Evolutionary conservation across 2,113 vertebrate genomes (phyloP), one percentile per base, ranked within the genome.

Genomic region (Amphiprion percula): DNA sequence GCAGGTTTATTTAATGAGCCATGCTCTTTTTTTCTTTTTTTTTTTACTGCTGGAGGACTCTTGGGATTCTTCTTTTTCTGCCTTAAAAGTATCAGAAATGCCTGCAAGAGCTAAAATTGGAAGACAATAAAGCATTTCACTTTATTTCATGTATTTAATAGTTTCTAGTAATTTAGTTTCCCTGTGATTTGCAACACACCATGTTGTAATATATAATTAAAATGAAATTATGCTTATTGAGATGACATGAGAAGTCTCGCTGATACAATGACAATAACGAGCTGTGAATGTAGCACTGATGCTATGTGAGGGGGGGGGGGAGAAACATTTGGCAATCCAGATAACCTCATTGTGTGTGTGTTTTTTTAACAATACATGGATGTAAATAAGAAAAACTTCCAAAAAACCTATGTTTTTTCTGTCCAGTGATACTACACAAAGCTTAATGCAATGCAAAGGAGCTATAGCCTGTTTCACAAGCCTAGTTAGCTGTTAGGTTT

Each of bases 401-500:
- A 30, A 10, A n/a, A 23, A 1, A 1, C 14, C n/a, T 8, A 7
- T 37, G 23, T 56, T 8, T 0, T 47, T 70, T 77, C 2, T 44
- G 26, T 65, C 26, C 10, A 69, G 9, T 41, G 30, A 68, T 47
- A 50, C 58, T n/a, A 11, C 10, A 33, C 4, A 37, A 58, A 68
- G 60, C 16, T 33, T 30, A 17, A 54, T 39, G 2, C 52, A 28
- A 64, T 58, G n/a, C 59, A 67, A 28, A 62, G 28, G 73, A 84
- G 71, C 61, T 12, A 17, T 24, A 68, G 52, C 19, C 65, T 61
- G 77, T 64, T 87, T 73, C 55, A 37, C 30, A 15, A 61, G 69
- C 37, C 52, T 56, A 46, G 70, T 87, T 89, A 77, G 78, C 70
- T 69, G 28, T 63, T 59, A 64, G 39, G 60, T 70, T 64, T 80